Percentiles rank a stretch among this genome's conserved stretches.
Conservation (phyloP, 2,888 invertebrate species). For the Hesperia comma region DNA sequence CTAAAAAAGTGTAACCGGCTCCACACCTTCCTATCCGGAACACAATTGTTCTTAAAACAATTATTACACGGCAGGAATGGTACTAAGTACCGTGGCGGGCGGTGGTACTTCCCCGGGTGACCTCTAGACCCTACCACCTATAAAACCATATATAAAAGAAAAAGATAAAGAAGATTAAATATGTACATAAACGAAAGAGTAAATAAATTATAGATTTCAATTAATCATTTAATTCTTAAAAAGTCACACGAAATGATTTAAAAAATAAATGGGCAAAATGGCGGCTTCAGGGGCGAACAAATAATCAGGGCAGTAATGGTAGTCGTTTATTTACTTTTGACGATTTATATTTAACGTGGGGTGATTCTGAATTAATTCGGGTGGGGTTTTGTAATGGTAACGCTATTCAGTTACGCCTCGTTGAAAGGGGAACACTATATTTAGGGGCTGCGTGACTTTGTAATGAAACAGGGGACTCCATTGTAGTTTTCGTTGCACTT, state of each 20-base stretch:
- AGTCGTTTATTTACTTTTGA: slow-evolving; percentile 81
- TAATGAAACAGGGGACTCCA: slow-evolving; percentile 17
- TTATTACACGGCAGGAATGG: too few species aligned
- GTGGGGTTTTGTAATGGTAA: slow-evolving; percentile 68
- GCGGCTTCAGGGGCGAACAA: slow-evolving; percentile 69
- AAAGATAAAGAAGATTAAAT: too few species aligned
- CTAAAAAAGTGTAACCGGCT: too few species aligned
- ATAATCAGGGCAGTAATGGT: slow-evolving; percentile 81
- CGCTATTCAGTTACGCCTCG: slow-evolving; percentile 76
- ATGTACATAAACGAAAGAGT: too few species aligned
- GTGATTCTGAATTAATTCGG: slow-evolving; percentile 60
- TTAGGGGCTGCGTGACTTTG: slow-evolving; percentile 52
- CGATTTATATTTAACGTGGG: slow-evolving; percentile 73
- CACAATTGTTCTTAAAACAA: too few species aligned
- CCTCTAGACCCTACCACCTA: too few species aligned
- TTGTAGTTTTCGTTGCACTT: slow-evolving; percentile 31
- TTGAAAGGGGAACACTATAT: slow-evolving; percentile 62
- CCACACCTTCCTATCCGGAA: too few species aligned
- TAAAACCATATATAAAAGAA: too few species aligned
- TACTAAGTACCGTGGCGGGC: too few species aligned
- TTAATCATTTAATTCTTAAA: slow-evolving; percentile 33
- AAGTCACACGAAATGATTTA: slow-evolving; percentile 35
- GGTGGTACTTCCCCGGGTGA: too few species aligned
- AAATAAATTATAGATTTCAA: too few species aligned
- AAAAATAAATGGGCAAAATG: slow-evolving; percentile 69